A percentile compares a stretch with the other conserved stretches of the same genome.
phyloP scores from a whole-genome alignment of 2,888 invertebrate species.

The Argyresthia albistria region DNA sequence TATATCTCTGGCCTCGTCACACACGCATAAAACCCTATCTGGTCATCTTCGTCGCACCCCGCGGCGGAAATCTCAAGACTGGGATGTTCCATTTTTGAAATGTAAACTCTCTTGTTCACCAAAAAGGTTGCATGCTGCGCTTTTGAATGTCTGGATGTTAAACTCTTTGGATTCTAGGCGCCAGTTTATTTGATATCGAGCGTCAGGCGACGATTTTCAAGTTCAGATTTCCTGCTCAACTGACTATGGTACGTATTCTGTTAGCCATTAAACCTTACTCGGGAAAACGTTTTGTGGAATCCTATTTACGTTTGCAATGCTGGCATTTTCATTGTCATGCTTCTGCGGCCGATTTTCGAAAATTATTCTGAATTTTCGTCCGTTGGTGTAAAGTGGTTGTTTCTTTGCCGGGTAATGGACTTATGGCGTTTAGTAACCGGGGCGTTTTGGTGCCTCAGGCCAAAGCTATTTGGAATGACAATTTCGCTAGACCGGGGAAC shows the following conservation, averaged over 20 bases:
- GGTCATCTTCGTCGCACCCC: slow-evolving; percentile 53
- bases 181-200: slow-evolving; percentile 71
- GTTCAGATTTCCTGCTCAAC: slow-evolving; percentile 62
- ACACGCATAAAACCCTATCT: slow-evolving; percentile 31
- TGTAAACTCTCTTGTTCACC: slow-evolving; percentile 38
- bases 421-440: slow-evolving; percentile 20
- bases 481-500: slow-evolving; percentile 67
- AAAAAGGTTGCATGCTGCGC: slow-evolving; percentile 23
- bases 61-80: slow-evolving; percentile 65
- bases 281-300: slow-evolving; percentile 39
- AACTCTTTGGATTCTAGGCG: slow-evolving; percentile 37
- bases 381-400: too few relatives aligned
- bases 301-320: slow-evolving; percentile 68
- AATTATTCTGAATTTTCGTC: too few relatives aligned
- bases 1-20: slow-evolving; percentile 48
- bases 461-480: slow-evolving; percentile 72
- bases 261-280: slow-evolving; percentile 40
- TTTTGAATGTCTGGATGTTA: slow-evolving; percentile 23
- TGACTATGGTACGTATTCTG: slow-evolving; percentile 55
- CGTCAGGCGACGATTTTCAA: slow-evolving; percentile 72
- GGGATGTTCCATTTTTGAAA: slow-evolving; percentile 11
- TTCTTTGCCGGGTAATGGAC: too few relatives aligned
- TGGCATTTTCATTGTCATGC: slow-evolving; percentile 70
- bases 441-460: slow-evolving; percentile 36
- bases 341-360: slow-evolving; percentile 24